A percentile compares a stretch with the other conserved stretches of the same genome.
These are phyloP conservation scores for Eulemur macaco DNA, from an alignment of 2,113 vertebrate species.

Conservation along the genomic window DNA sequence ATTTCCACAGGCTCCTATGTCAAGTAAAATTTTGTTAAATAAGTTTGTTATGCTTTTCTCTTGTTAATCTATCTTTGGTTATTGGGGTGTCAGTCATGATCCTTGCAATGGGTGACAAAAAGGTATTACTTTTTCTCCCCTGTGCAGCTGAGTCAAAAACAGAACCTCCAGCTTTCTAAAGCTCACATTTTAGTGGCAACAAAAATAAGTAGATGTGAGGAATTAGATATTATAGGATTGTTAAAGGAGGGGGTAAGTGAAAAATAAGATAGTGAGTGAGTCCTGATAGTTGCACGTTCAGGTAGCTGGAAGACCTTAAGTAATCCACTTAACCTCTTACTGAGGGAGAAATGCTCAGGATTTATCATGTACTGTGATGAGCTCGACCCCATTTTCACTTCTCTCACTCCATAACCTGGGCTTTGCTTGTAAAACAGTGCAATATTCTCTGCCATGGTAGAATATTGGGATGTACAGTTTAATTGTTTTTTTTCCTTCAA, in stretches of 20 bases:
- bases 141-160: background rate
- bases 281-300: background rate
- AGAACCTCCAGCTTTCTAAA: background rate
- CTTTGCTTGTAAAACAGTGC: background rate
- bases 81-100: background rate
- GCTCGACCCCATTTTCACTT: background rate
- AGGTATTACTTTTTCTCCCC: background rate
- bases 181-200: background rate
- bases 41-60: background rate
- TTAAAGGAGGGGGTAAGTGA: background rate
- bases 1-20: background rate
- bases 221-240: background rate
- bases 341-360: background rate
- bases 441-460: background rate
- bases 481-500: background rate
- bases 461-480: background rate
- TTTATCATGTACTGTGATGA: background rate
- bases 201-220: background rate
- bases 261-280: background rate
- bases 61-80: background rate
- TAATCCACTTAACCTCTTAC: background rate
- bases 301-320: background rate
- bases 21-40: background rate
- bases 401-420: background rate
- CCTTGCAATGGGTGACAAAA: background rate